Evolutionary conservation across 1,140 invertebrate genomes (phyloP).

Genomic region (Maniola jurtina): DNA sequence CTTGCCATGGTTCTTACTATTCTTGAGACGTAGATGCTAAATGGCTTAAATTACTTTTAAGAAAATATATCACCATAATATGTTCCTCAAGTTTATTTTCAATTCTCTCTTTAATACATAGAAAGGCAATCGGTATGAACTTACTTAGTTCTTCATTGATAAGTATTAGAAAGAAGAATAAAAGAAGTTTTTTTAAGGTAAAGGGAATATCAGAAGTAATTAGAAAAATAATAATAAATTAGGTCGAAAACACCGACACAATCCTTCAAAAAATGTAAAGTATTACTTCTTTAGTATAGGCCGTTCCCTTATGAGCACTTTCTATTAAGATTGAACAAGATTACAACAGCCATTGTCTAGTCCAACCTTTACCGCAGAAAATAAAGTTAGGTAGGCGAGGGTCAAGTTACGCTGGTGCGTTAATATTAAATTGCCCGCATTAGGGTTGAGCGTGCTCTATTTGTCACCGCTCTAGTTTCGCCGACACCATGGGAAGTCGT

Average conservation of each 20-base stretch:
- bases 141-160: too few species aligned
- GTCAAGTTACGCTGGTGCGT: constrained; percentile 20
- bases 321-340: constrained; percentile 14
- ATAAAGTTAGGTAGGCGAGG: constrained; percentile 7
- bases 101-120: too few species aligned
- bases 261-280: neutral
- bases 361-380: constrained; percentile 11
- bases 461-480: constrained; percentile 64
- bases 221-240: too few species aligned
- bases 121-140: too few species aligned
- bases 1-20: neutral
- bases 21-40: neutral
- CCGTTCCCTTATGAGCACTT: constrained; percentile 6
- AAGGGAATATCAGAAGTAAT: too few species aligned
- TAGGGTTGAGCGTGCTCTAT: constrained; percentile 47
- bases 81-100: too few species aligned
- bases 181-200: too few species aligned
- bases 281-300: neutral
- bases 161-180: too few species aligned
- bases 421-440: constrained; percentile 61
- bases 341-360: constrained; percentile 14
- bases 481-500: constrained; percentile 61
- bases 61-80: too few species aligned
- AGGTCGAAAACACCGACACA: too few species aligned
- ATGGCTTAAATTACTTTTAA: neutral